Evolutionary conservation across 2,888 invertebrate species (phyloP).

Genomic region (Calameuta idolon): DNA sequence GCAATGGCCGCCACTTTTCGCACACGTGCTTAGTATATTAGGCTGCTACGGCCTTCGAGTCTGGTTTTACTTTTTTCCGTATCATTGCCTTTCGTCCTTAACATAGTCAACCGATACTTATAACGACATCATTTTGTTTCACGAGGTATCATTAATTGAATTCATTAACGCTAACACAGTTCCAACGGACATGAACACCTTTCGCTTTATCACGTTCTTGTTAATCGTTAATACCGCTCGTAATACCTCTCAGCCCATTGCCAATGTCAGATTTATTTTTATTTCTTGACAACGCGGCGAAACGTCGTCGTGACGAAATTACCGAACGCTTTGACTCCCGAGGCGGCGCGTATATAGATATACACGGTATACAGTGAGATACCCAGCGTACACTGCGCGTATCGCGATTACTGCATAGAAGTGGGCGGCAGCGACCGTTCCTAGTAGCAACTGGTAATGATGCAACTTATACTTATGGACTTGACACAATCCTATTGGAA

Average conservation of each 20-base stretch:
- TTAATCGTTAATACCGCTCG: background rate
- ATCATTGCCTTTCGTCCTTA: background rate
- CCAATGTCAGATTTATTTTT: background rate
- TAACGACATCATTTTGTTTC: background rate
- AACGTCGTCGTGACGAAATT: background rate
- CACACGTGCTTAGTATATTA: background rate
- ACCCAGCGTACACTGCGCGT: background rate
- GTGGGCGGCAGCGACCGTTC: background rate
- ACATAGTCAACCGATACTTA: background rate
- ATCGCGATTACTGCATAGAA: background rate
- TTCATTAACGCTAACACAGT: background rate
- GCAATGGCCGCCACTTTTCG: background rate
- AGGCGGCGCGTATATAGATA: background rate
- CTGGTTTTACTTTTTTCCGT: background rate
- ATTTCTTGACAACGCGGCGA: background rate
- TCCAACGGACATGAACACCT: background rate
- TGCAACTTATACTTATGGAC: conserved; percentile 32
- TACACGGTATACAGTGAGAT: background rate
- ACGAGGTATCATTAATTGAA: background rate
- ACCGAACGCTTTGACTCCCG: background rate
- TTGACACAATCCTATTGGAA: conserved; percentile 39
- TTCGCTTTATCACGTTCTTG: background rate
- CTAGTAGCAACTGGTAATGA: conserved; percentile 14
- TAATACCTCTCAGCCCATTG: background rate
- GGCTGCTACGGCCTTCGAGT: background rate